Evolutionary conservation across 2,888 invertebrate species (phyloP).

Genomic region (Alviniconcha strummeri): DNA sequence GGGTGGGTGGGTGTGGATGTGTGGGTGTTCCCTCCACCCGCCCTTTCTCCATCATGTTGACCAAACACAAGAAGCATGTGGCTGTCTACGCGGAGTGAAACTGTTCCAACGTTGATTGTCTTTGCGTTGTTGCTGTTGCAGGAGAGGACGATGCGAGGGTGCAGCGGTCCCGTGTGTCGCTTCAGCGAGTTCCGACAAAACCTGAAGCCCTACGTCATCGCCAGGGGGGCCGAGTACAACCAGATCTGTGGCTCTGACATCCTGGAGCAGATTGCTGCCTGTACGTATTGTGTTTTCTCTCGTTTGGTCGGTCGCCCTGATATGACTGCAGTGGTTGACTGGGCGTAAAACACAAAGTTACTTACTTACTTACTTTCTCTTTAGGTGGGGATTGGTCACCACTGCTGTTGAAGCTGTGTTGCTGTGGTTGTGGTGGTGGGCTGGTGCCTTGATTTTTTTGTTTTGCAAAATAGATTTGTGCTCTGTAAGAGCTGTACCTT

Average conservation of each 20-base stretch:
- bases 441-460: background rate
- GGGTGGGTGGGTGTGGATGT: no score
- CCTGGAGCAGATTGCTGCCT: constrained; percentile 34
- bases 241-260: constrained; percentile 33
- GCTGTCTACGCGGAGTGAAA: no score
- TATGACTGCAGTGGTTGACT: no score
- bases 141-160: constrained; percentile 29
- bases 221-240: constrained; percentile 32
- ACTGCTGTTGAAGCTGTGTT: background rate
- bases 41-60: no score
- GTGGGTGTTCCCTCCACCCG: no score
- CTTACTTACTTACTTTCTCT: no score
- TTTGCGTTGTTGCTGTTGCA: background rate
- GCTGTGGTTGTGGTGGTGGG: background rate
- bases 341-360: no score
- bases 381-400: no score
- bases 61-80: no score
- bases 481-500: no score
- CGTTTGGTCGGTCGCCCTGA: no score
- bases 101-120: no score
- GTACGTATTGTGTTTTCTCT: constrained; percentile 23
- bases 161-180: constrained; percentile 11
- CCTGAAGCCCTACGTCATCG: constrained; percentile 32
- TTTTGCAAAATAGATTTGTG: background rate
- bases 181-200: constrained; percentile 26